These are phyloP conservation scores for Sylvilagus bachmani DNA, from an alignment of 2,113 vertebrate species.

Conservation along the genomic window DNA sequence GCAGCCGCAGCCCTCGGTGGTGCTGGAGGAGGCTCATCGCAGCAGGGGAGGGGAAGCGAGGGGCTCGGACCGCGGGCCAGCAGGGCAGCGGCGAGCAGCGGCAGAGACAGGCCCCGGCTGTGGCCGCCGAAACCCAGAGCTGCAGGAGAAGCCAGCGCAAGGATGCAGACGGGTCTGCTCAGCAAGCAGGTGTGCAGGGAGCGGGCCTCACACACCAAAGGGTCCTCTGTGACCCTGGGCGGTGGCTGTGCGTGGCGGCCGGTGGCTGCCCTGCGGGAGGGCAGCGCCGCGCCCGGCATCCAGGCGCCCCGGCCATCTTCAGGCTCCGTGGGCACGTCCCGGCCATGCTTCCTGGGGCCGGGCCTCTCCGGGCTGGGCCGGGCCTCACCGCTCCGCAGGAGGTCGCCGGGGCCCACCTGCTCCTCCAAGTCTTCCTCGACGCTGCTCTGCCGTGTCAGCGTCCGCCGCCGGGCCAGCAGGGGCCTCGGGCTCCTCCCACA, in stretches of 20 bases:
- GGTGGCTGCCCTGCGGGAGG: conserved; percentile 88
- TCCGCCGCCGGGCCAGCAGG: conserved; percentile 92
- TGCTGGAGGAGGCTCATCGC: conserved; percentile 61
- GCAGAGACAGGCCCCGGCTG: conserved; percentile 82
- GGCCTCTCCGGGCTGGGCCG: conserved; percentile 84
- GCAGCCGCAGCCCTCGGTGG: conserved; percentile 82
- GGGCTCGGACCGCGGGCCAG: conserved; percentile 45
- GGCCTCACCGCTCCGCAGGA: conserved; percentile 86
- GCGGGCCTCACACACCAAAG: conserved; percentile 94
- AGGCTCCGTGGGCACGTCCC: conserved; percentile 86
- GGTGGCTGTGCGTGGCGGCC: conserved; percentile 89
- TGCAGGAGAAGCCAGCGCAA: conserved; percentile 16
- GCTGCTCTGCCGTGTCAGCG: conserved; percentile 95
- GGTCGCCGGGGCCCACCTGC: conserved; percentile 78
- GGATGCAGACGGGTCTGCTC: conserved; percentile 88
- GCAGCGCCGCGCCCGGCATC: conserved; percentile 87
- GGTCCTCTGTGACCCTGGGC: conserved; percentile 90
- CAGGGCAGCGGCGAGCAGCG: conserved; percentile 49
- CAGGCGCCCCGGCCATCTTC: conserved; percentile 90
- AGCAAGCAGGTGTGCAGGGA: conserved; percentile 91
- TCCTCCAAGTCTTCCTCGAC: conserved; percentile 95
- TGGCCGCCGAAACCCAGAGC: conserved; percentile 85
- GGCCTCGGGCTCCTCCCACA: conserved; percentile 87
- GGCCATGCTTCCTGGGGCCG: conserved; percentile 78
- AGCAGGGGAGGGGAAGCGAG: conserved; percentile 77